Percentiles rank a stretch among this genome's conserved stretches.
Conservation (phyloP, 2,797 vertebrate species). For the Alcedo quadribrachys region DNA sequence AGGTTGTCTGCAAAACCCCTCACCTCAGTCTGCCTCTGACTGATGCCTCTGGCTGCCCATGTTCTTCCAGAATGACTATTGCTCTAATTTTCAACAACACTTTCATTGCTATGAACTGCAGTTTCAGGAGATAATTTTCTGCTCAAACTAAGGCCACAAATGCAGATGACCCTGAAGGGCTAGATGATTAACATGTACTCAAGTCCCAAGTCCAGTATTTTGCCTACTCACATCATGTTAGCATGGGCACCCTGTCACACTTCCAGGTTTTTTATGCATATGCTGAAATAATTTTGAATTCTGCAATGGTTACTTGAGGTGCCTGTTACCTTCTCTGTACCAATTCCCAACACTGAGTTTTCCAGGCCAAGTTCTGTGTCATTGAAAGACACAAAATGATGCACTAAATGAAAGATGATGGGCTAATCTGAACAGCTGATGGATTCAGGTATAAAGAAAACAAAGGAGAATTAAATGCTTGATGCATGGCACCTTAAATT, state of each 20-base stretch:
- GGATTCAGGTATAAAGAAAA: not conserved
- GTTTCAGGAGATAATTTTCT: conserved; percentile 21
- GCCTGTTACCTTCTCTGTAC: not conserved
- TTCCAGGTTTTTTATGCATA: not conserved
- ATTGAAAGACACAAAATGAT: not conserved
- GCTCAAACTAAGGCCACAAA: not conserved
- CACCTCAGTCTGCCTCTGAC: not conserved
- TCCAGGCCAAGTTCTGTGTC: not conserved
- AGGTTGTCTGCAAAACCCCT: not conserved
- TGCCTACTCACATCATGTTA: not conserved
- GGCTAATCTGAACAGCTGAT: not conserved
- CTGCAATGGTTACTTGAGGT: conserved; percentile 3
- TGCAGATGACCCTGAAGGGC: not conserved
- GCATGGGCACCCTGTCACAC: not conserved
- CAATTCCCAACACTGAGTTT: not conserved
- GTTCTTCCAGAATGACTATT: not conserved
- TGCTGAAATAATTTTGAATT: not conserved
- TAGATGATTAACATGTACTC: not conserved
- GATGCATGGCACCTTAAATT: not conserved
- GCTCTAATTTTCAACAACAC: conserved; percentile 22
- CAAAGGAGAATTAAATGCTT: not conserved
- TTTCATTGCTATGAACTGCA: conserved; percentile 13
- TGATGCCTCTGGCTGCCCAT: not conserved
- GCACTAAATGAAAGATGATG: not conserved
- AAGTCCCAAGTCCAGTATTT: not conserved